Evolutionary conservation across 2,888 invertebrate genomes (phyloP).

Genomic region (Nomada fabriciana): DNA sequence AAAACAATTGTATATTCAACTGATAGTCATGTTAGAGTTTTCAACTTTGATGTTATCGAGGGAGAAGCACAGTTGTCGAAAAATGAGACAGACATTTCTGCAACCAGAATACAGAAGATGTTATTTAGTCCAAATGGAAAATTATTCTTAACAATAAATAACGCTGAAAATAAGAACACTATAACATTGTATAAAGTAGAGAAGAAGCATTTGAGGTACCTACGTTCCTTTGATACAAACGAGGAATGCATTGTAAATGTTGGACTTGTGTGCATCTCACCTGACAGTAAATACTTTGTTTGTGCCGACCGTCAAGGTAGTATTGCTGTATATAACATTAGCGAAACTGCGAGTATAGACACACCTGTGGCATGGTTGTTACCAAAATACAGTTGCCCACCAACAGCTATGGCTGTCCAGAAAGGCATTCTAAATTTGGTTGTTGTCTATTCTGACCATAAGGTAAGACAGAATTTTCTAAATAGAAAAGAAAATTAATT

Average conservation of each 20-base stretch:
- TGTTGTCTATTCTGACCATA: conserved; percentile 92
- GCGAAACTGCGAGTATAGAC: conserved; percentile 67
- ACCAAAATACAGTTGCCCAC: conserved; percentile 89
- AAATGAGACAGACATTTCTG: conserved; percentile 75
- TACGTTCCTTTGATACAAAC: conserved; percentile 74
- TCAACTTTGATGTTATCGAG: conserved; percentile 87
- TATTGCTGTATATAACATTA: conserved; percentile 88
- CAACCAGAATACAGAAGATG: conserved; percentile 78
- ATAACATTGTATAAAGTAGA: conserved; percentile 76
- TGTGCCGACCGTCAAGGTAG: conserved; percentile 88
- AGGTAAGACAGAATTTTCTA: conserved; percentile 85
- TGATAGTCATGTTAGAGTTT: conserved; percentile 87
- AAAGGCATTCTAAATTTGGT: conserved; percentile 87
- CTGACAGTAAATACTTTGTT: conserved; percentile 87
- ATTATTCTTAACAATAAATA: conserved; percentile 75
- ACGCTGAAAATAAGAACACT: conserved; percentile 66
- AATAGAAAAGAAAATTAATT: not conserved
- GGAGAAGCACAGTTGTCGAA: conserved; percentile 76
- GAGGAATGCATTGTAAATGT: conserved; percentile 74
- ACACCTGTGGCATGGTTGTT: conserved; percentile 85
- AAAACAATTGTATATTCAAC: conserved; percentile 92
- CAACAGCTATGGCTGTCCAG: conserved; percentile 90
- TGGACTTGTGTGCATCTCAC: conserved; percentile 77
- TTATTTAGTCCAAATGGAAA: conserved; percentile 80
- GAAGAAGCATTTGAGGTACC: conserved; percentile 72